Evolutionary conservation across 2,888 invertebrate species (phyloP).

Genomic region (Biston betularia): DNA sequence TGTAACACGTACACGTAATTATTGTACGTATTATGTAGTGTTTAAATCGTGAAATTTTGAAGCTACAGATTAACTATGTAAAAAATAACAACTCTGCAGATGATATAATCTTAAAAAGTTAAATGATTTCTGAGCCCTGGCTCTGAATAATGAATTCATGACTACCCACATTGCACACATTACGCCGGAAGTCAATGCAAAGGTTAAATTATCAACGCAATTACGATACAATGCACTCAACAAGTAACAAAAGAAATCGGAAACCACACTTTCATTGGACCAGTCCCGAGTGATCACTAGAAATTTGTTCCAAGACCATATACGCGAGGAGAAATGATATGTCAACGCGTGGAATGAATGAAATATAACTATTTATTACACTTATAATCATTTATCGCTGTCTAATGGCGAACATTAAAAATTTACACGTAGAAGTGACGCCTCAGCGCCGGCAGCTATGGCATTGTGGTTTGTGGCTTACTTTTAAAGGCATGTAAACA

Average conservation of each 20-base stretch:
- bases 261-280: conserved; percentile 63
- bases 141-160: conserved; percentile 13
- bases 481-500: conserved; percentile 77
- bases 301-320: conserved; percentile 66
- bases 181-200: conserved; percentile 25
- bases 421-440: conserved; percentile 63
- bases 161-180: conserved; percentile 27
- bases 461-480: conserved; percentile 65
- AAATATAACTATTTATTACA: conserved; percentile 61
- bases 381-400: conserved; percentile 65
- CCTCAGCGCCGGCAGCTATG: conserved; percentile 62
- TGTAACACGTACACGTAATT: too few relatives aligned
- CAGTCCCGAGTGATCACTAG: conserved; percentile 57
- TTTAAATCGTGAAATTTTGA: too few relatives aligned
- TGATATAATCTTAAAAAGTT: neutral
- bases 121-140: conserved; percentile 8
- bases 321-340: conserved; percentile 70
- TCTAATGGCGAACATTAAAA: conserved; percentile 61
- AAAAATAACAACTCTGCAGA: neutral
- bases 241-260: conserved; percentile 52
- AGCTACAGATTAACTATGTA: too few relatives aligned
- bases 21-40: too few relatives aligned
- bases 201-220: conserved; percentile 21
- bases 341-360: conserved; percentile 65
- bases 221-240: conserved; percentile 26